Percentiles rank a stretch among this genome's conserved stretches.
phyloP scores from a whole-genome alignment of 2,888 invertebrate genomes.

The Torymus texanus region DNA sequence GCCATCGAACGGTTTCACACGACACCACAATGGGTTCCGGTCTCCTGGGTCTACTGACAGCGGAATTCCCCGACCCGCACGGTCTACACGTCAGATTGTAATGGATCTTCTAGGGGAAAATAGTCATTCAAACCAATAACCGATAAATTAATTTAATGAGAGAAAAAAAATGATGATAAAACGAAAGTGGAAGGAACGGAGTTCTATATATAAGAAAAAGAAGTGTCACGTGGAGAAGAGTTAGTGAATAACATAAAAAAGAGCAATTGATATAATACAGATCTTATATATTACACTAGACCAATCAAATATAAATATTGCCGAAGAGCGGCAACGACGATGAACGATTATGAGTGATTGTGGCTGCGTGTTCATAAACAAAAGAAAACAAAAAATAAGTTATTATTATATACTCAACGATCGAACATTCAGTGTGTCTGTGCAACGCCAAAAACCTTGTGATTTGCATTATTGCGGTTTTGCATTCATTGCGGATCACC shows the following conservation, averaged over 20 bases:
- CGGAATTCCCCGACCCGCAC: constrained; percentile 73
- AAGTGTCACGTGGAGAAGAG: constrained; percentile 18
- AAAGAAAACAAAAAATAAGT: constrained; percentile 58
- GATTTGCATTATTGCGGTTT: constrained; percentile 45
- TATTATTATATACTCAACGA: constrained; percentile 58
- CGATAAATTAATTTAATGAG: constrained; percentile 38
- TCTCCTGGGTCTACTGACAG: constrained; percentile 97
- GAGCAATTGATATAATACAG: constrained; percentile 52
- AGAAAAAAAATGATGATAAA: constrained; percentile 30
- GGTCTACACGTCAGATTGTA: constrained; percentile 67
- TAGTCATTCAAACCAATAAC: constrained; percentile 63
- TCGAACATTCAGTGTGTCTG: constrained; percentile 59
- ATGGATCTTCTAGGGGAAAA: constrained; percentile 71
- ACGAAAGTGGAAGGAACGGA: constrained; percentile 41
- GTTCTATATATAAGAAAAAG: constrained; percentile 29
- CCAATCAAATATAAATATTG: constrained; percentile 63
- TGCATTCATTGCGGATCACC: constrained; percentile 31
- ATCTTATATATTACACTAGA: constrained; percentile 59
- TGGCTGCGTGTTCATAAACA: constrained; percentile 71
- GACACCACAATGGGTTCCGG: constrained; percentile 97
- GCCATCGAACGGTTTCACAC: constrained; percentile 93
- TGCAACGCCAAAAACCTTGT: constrained; percentile 57
- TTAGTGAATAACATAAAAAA: constrained; percentile 45
- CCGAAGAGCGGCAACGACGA: constrained; percentile 51
- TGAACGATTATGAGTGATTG: constrained; percentile 65